A percentile compares a stretch with the other conserved stretches of the same genome.
Conservation (phyloP, 1,140 invertebrate genomes). For the Leguminivora glycinivorella region DNA sequence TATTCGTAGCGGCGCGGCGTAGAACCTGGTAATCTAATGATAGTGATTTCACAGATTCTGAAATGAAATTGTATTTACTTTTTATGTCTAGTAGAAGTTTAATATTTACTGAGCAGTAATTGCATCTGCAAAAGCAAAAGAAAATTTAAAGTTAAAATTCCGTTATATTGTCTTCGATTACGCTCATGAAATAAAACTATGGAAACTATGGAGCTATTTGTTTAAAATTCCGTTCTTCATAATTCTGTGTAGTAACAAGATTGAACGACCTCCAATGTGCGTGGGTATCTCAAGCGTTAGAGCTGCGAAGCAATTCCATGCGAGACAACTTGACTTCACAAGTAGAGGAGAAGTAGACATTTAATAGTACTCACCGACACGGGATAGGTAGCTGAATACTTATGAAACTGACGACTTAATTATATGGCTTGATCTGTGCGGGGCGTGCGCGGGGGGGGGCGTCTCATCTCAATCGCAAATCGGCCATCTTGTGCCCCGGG, state of each 20-base stretch:
- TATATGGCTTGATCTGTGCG: conserved; percentile 72
- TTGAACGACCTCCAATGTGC: background rate
- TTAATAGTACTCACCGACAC: conserved; percentile 16
- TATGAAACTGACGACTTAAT: conserved; percentile 63
- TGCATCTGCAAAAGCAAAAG: background rate
- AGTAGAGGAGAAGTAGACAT: conserved; percentile 3
- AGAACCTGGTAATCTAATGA: background rate
- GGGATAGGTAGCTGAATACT: conserved; percentile 34
- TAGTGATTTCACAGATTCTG: no score
- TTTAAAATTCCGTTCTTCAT: background rate
- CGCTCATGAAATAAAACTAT: no score
- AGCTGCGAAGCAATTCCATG: background rate
- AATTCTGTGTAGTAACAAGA: background rate
- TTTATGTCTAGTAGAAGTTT: no score
- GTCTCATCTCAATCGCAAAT: conserved; percentile 79
- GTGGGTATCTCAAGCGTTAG: background rate
- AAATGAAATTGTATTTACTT: no score
- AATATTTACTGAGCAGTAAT: background rate
- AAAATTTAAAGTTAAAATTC: no score
- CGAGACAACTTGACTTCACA: conserved; percentile 22
- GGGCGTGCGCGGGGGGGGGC: conserved; percentile 48
- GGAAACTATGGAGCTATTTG: no score
- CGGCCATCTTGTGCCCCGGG: conserved; percentile 76
- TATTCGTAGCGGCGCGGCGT: conserved; percentile 1
- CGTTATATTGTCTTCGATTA: no score